A percentile compares a stretch with the other conserved stretches of the same genome.
Evolutionary conservation across 2,888 invertebrate genomes (phyloP).

Genomic region (Drosophila niveifrons): DNA sequence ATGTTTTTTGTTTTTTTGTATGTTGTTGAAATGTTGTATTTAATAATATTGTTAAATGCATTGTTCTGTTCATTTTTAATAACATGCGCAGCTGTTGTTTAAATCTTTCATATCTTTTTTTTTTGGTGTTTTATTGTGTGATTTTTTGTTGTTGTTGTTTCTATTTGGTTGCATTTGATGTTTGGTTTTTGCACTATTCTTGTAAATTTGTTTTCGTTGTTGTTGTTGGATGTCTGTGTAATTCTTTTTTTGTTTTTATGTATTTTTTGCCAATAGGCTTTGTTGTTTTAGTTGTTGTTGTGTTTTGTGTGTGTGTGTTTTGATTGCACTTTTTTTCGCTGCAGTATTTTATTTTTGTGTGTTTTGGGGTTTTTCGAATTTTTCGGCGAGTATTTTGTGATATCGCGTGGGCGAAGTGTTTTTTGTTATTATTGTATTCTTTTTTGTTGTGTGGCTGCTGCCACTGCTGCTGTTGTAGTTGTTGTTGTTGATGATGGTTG

Average conservation of each 20-base stretch:
- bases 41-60: slow-evolving; percentile 17
- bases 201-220: slow-evolving; percentile 26
- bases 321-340: slow-evolving; percentile 39
- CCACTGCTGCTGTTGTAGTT: not conserved
- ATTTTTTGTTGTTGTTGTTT: not conserved
- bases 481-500: slow-evolving; percentile 11
- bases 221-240: slow-evolving; percentile 24
- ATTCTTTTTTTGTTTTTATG: slow-evolving; percentile 15
- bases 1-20: not conserved
- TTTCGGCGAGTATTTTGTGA: slow-evolving; percentile 23
- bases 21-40: slow-evolving; percentile 1
- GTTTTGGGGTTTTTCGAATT: slow-evolving; percentile 41
- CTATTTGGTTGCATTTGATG: not conserved
- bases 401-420: slow-evolving; percentile 50
- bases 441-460: not conserved
- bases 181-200: slow-evolving; percentile 32
- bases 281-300: slow-evolving; percentile 20
- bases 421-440: slow-evolving; percentile 16
- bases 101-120: not conserved
- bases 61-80: slow-evolving; percentile 24
- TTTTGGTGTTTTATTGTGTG: not conserved
- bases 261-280: slow-evolving; percentile 14
- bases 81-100: slow-evolving; percentile 24
- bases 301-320: slow-evolving; percentile 22
- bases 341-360: slow-evolving; percentile 52